These are phyloP conservation scores for Gymnocephalus cernua DNA, from an alignment of 2,113 vertebrate genomes.

Conservation along the genomic window DNA sequence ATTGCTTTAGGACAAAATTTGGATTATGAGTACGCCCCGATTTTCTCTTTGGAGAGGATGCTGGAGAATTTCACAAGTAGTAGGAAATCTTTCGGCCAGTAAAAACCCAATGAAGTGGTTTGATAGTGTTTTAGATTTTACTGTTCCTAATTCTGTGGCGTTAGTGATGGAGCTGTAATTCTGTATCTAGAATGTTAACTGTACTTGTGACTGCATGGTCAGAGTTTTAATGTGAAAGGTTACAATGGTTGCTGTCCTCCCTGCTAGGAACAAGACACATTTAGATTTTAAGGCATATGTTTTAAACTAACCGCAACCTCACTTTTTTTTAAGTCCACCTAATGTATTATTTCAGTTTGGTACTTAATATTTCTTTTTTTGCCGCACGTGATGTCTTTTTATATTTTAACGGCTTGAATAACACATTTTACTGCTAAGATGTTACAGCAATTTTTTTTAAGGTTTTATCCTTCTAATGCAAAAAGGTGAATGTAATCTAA, in stretches of 20 bases:
- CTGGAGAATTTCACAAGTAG: not conserved
- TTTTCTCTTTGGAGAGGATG: not conserved
- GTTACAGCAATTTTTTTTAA: not conserved
- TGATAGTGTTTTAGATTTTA: constrained; percentile 25
- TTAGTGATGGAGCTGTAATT: constrained; percentile 43
- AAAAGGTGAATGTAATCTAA: constrained; percentile 80
- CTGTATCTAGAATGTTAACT: constrained; percentile 40
- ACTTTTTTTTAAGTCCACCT: constrained; percentile 18
- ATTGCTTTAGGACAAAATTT: constrained; percentile 22
- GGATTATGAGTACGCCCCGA: not conserved
- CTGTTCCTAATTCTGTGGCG: constrained; percentile 35
- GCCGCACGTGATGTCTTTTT: constrained; percentile 16
- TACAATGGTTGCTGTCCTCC: constrained; percentile 24
- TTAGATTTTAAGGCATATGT: not conserved
- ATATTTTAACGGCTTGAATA: constrained; percentile 20
- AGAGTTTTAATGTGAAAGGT: constrained; percentile 63
- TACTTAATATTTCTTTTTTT: constrained; percentile 8
- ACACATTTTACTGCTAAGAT: constrained; percentile 15
- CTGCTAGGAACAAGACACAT: constrained; percentile 18
- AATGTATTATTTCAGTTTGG: constrained; percentile 34
- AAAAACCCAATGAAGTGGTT: not conserved
- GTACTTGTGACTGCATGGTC: constrained; percentile 64
- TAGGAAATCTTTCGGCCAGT: constrained; percentile 27
- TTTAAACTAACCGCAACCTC: constrained; percentile 25
- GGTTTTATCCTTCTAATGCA: constrained; percentile 52